Evolutionary conservation across 2,888 invertebrate species (phyloP).

Genomic region (Drosophila formosana): DNA sequence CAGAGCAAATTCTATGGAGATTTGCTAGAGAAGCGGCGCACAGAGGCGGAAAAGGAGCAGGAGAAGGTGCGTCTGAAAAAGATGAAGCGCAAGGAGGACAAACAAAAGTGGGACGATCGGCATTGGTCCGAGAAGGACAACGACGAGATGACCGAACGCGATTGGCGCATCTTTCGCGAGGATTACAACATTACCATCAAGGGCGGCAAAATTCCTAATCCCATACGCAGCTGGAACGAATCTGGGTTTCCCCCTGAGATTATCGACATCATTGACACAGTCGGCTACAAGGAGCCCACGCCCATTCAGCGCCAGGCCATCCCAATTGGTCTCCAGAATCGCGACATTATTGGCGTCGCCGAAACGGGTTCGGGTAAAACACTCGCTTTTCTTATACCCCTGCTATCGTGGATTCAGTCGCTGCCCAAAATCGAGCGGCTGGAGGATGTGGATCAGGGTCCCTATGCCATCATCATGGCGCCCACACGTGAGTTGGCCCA

Average conservation of each 20-base stretch:
- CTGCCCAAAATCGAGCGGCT: constrained; percentile 97
- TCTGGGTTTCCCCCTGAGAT: constrained; percentile 95
- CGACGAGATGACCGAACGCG: constrained; percentile 98
- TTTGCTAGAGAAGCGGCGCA: constrained; percentile 96
- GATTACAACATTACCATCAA: constrained; percentile 99
- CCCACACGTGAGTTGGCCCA: constrained; percentile 99
- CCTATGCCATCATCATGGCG: constrained; percentile 99
- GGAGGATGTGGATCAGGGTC: constrained; percentile 97
- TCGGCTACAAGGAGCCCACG: constrained; percentile 99
- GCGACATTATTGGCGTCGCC: constrained; percentile 99
- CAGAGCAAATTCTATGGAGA: constrained; percentile 99
- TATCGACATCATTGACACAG: constrained; percentile 96
- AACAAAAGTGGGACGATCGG: constrained; percentile 99
- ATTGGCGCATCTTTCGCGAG: constrained; percentile 99
- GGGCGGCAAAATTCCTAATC: constrained; percentile 98
- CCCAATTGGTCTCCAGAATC: constrained; percentile 97
- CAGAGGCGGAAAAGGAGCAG: constrained; percentile 98
- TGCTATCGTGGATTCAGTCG: constrained; percentile 98
- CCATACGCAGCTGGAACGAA: constrained; percentile 97
- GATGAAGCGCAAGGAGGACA: constrained; percentile 97
- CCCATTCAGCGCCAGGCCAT: constrained; percentile 99
- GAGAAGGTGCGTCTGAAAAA: constrained; percentile 97
- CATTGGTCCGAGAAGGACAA: constrained; percentile 99
- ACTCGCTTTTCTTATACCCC: constrained; percentile 97
- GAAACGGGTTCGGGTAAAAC: constrained; percentile 99